Evolutionary conservation across 2,888 invertebrate species (phyloP), one percentile per base, ranked within the genome.

Genomic region (Drosophila mimica): DNA sequence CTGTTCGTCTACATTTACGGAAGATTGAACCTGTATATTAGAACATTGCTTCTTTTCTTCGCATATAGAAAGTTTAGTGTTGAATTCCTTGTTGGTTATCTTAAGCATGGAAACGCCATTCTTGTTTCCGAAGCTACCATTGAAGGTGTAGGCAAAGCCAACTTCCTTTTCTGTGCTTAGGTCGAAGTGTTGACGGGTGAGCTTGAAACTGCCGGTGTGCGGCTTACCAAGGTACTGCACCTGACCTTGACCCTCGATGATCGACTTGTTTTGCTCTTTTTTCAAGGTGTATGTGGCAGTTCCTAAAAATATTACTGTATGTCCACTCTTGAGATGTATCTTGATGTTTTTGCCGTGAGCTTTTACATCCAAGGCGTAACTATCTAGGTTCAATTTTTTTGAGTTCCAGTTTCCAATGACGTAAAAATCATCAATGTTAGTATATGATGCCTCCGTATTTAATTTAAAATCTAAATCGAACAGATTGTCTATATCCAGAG

Each of bases 11-110:
- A 84, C 53, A 1, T 69, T 79, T 0, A 89, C 62, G 4, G 90
- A 80, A 0, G 93, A 93, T 34, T 89, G 89, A 0, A 92, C 54
- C 84, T 97, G 96, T 30, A 96, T 94, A 87, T 96, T 95, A 0
- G 96, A 96, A 89, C 97, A 97, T 81, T 96, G 96, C 71, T 96
- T 96, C 93, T 96, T 96, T 91, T 96, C 96, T 81, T 97, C 96
- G 91, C 97, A 97, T 91, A 96, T 95, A 15, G 96, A 95, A 76
- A 95, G 94, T 17, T 95, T 95, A 54, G 95, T 94, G 86, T 96
- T 95, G 91, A 96, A 95, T 79, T 96, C 96, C 75, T 96, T 94
- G 92, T 96, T 96, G 49, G 97, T 96, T 58, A 95, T 91, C 81
- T 96, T 96, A 1, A 96, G 93, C 81, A 96, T 96, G 0, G 95